A percentile compares a stretch with the other conserved stretches of the same genome.
Conservation (phyloP, 2,797 vertebrate genomes). For the Iguana delicatissima region DNA sequence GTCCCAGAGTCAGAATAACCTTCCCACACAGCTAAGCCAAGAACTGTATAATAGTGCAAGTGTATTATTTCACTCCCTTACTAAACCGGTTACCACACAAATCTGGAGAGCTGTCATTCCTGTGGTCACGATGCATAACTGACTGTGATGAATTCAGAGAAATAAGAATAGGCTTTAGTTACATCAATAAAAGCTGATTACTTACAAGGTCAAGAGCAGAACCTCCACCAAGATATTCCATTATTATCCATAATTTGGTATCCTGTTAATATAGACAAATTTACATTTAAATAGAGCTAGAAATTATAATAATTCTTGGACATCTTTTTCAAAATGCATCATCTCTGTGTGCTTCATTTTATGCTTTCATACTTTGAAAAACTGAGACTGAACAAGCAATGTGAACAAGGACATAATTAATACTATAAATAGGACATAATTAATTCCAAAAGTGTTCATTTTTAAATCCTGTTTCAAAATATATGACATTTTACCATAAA, state of each 20-base stretch:
- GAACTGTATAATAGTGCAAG: not conserved
- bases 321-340: not conserved
- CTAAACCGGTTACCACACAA: too few relatives aligned
- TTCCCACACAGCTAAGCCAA: not conserved
- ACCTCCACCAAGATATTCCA: constrained; percentile 98
- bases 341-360: not conserved
- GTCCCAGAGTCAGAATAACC: too few relatives aligned
- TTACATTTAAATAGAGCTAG: not conserved
- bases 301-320: not conserved
- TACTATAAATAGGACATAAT: not conserved
- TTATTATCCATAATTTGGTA: constrained; percentile 99
- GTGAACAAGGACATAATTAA: not conserved
- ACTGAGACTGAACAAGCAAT: not conserved
- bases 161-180: not conserved
- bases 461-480: not conserved
- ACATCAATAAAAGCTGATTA: constrained; percentile 49
- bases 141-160: not conserved
- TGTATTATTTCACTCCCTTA: not conserved
- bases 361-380: not conserved
- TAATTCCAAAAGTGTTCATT: not conserved
- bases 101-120: not conserved
- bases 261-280: constrained; percentile 84
- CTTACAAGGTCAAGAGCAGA: constrained; percentile 97
- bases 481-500: not conserved
- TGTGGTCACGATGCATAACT: not conserved